Conservation (phyloP, 2,797 vertebrate species). For the Denticeps clupeoides region DNA sequence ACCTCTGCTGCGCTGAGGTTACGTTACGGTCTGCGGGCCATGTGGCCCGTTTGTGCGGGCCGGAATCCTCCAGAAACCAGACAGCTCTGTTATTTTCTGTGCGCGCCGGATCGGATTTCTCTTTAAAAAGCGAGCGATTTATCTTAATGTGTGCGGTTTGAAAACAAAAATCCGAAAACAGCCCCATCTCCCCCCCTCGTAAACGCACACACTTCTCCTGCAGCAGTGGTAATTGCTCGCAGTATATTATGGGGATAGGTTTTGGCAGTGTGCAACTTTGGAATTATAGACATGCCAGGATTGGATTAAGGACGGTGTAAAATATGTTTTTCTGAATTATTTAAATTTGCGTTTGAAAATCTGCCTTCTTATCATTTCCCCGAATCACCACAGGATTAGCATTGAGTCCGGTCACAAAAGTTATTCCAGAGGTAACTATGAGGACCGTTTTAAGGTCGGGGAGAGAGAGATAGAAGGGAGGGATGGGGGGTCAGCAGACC, state of each 20-base stretch:
- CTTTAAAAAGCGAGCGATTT: slow-evolving; percentile 38
- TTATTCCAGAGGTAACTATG: too few species aligned
- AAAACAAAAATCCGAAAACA: slow-evolving; percentile 29
- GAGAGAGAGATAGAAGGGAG: not conserved
- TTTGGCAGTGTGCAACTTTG: slow-evolving; percentile 24
- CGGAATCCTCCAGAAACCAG: not conserved
- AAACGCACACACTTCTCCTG: slow-evolving; percentile 30
- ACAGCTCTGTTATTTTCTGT: slow-evolving; percentile 34
- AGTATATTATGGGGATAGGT: slow-evolving; percentile 26
- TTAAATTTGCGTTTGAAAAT: too few species aligned
- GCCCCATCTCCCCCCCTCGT: slow-evolving; percentile 34
- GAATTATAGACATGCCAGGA: slow-evolving; percentile 30
- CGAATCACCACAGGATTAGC: too few species aligned
- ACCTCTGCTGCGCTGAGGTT: too few species aligned
- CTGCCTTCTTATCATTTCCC: too few species aligned
- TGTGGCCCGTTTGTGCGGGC: too few species aligned
- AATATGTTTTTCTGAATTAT: slow-evolving; percentile 26
- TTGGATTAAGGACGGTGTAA: slow-evolving; percentile 24
- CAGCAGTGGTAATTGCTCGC: slow-evolving; percentile 9
- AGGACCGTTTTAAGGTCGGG: too few species aligned
- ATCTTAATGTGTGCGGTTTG: slow-evolving; percentile 35
- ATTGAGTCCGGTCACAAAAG: too few species aligned
- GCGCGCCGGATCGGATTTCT: slow-evolving; percentile 31
- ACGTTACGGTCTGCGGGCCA: too few species aligned
- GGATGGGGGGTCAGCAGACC: not conserved